These are phyloP conservation scores for Pardalotus punctatus DNA, from an alignment of 2,113 vertebrate genomes.

Conservation along the genomic window DNA sequence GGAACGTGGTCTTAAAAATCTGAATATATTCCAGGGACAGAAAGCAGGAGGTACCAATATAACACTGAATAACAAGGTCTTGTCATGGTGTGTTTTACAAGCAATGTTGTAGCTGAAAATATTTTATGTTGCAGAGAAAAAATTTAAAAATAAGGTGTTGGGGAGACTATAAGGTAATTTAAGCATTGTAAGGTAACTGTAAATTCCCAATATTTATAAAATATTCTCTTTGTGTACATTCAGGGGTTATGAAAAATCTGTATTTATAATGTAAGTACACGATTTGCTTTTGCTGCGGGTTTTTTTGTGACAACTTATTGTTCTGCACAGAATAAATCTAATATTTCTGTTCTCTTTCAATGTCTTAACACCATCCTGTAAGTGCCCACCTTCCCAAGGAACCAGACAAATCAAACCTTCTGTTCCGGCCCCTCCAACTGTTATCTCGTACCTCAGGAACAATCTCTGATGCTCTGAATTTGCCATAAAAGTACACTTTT, in stretches of 20 bases:
- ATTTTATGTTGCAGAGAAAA: neutral
- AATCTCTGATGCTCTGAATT: neutral
- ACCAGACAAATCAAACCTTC: neutral
- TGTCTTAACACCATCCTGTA: neutral
- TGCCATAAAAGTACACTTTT: neutral
- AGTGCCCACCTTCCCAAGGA: neutral
- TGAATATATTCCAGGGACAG: neutral
- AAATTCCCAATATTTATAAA: neutral
- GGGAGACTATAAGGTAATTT: neutral
- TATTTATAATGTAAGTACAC: neutral
- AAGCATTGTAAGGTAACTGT: neutral
- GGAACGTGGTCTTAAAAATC: neutral
- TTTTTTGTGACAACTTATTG: neutral
- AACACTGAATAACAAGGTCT: neutral
- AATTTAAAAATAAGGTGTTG: neutral
- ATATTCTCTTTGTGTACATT: neutral
- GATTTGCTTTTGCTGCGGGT: neutral
- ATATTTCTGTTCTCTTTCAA: neutral
- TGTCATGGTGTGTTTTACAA: neutral
- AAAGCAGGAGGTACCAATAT: neutral
- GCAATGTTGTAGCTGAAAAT: rapidly evolving
- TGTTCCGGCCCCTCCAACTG: neutral
- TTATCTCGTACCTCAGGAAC: neutral
- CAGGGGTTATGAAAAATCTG: neutral
- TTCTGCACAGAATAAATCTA: neutral